Conservation (phyloP, 1,140 invertebrate genomes). For the Elysia chlorotica region DNA sequence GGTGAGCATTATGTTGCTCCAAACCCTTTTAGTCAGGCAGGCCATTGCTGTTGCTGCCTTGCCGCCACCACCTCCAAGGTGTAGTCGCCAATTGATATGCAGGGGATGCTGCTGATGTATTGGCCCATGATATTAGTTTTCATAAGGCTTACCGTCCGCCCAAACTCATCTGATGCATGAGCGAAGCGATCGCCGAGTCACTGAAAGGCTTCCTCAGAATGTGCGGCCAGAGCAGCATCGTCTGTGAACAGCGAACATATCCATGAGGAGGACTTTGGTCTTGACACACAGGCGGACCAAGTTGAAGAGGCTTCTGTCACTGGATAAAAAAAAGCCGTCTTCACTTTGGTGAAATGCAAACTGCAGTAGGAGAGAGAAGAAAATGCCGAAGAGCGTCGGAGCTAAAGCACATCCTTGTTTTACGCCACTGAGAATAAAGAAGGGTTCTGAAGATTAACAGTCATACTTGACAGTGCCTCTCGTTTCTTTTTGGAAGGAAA, state of each 20-base stretch:
- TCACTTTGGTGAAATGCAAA: not conserved
- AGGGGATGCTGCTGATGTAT: not conserved
- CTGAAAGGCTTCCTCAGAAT: conserved; percentile 27
- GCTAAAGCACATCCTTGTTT: conserved; percentile 20
- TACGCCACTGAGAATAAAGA: conserved; percentile 2
- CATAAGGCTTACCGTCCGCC: not conserved
- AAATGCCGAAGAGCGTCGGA: conserved; percentile 20
- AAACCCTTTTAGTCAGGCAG: not conserved
- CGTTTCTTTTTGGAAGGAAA: conserved; percentile 24
- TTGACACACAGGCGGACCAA: too few species aligned
- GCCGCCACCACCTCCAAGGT: not conserved
- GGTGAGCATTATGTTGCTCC: not conserved
- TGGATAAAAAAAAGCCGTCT: conserved; percentile 15
- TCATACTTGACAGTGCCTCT: conserved; percentile 3
- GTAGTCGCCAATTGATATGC: not conserved
- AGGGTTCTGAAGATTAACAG: conserved; percentile 4
- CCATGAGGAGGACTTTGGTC: too few species aligned
- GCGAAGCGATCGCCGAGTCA: conserved; percentile 14
- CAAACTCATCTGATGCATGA: conserved; percentile 5
- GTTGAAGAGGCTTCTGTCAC: too few species aligned
- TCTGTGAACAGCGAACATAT: too few species aligned
- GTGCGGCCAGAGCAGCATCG: too few species aligned
- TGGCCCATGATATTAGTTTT: not conserved
- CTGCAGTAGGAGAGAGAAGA: conserved; percentile 12
- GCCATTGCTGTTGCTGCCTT: not conserved